Evolutionary conservation across 1,140 invertebrate genomes (phyloP), one percentile per base, ranked within the genome.

Genomic region (Dolichoris vasculosae): DNA sequence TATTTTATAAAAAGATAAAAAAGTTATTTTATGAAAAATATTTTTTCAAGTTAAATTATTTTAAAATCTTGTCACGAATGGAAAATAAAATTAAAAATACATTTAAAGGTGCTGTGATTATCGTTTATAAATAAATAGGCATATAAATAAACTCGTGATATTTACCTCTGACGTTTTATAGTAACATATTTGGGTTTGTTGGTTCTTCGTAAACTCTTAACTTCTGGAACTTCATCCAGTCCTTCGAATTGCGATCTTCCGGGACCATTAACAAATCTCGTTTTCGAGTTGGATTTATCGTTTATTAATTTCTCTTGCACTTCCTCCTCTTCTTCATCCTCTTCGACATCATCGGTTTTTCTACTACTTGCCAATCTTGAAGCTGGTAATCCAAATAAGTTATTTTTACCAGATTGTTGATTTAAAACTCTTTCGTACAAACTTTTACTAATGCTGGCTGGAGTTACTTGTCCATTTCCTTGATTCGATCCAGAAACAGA

Each of bases 201-300:
- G 63, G 94, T 94, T 84, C 94, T 93, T 35, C 94, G 89, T 40
- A 95, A 91, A 83, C 90, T 94, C 86, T 94, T 94, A 15, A 94
- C 93, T 89, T 95, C 94, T 0, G 93, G 89, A 8, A 95, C 84
- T 73, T 94, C 92, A 26, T 94, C 94, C 1, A 97, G 88, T 0
- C 96, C 96, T 80, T 95, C 95, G 88, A 96, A 96, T 88, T 97
- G 96, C 0, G 96, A 95, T 51, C 96, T 95, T 26, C 93, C 93
- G 0, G 93, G 93, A 4, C 92, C 92, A 87, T 94, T 94, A 0
- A 90, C 87, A 35, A 90, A 91, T 69, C 87, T 89, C 20, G 84
- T 85, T 84, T 87, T 87, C n/a, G 88, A 82, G 79, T 85, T 90
- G 7, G 86, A 82, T 59, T 76, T 64, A 51, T 40, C 20, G 23